Conservation (phyloP, 2,888 invertebrate genomes). For the Lacanobia wlatinum region DNA sequence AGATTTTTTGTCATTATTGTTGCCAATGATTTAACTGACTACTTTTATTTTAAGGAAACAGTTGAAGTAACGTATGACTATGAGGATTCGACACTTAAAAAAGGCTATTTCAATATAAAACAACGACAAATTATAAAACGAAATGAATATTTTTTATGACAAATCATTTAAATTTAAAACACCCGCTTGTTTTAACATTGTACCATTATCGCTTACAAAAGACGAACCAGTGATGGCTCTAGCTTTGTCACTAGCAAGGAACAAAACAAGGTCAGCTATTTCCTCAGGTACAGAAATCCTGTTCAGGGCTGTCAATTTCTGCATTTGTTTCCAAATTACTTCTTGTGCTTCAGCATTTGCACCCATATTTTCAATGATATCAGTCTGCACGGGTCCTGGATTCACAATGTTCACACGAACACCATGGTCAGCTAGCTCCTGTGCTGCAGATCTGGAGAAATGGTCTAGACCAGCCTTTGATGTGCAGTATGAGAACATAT, state of each 20-base stretch:
- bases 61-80: too few species aligned
- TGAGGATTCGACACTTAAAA: too few species aligned
- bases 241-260: conserved; percentile 37
- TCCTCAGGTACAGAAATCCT: conserved; percentile 64
- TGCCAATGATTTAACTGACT: too few species aligned
- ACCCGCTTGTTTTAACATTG: conserved; percentile 6
- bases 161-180: too few species aligned
- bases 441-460: conserved; percentile 24
- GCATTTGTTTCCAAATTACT: background rate
- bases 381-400: conserved; percentile 38
- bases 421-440: conserved; percentile 26
- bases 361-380: conserved; percentile 26
- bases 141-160: too few species aligned
- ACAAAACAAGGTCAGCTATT: conserved; percentile 78
- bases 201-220: conserved; percentile 40
- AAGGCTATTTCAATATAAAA: too few species aligned
- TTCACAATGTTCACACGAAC: conserved; percentile 41
- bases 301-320: conserved; percentile 2
- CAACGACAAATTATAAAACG: too few species aligned
- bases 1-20: too few species aligned
- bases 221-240: conserved; percentile 33
- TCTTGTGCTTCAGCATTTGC: background rate
- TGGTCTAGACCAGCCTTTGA: conserved; percentile 37
- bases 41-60: too few species aligned
- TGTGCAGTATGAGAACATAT: conserved; percentile 18